Percentiles rank a stretch among this genome's conserved stretches.
phyloP scores from a whole-genome alignment of 2,888 invertebrate species.

The Chrysolina oricalcia region DNA sequence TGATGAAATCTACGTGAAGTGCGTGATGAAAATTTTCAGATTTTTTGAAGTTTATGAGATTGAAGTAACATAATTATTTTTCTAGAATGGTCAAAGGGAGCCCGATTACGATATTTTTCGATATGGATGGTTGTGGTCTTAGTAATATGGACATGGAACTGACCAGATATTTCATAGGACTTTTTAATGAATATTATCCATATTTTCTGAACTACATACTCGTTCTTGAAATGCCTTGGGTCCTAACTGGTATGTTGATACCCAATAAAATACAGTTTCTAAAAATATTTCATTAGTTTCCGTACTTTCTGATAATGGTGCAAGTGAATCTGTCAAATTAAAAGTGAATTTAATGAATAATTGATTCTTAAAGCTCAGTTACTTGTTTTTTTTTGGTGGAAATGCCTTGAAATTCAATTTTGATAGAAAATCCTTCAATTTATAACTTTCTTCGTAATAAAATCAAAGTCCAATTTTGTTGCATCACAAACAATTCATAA shows the following conservation, averaged over 20 bases:
- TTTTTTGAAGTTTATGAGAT: no score
- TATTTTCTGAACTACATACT: constrained; percentile 90
- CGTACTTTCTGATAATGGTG: not conserved
- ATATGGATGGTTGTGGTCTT: constrained; percentile 90
- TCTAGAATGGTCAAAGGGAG: constrained; percentile 82
- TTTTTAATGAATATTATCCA: constrained; percentile 93
- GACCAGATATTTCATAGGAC: constrained; percentile 87
- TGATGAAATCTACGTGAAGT: no score
- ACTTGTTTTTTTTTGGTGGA: no score
- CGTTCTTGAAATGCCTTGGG: constrained; percentile 96
- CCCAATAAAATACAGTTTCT: not conserved
- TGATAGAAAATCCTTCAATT: not conserved
- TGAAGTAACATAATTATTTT: constrained; percentile 48
- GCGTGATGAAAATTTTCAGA: not conserved
- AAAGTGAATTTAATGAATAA: no score
- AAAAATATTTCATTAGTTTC: not conserved
- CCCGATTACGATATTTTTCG: constrained; percentile 89
- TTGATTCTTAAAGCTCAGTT: no score
- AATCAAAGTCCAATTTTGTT: not conserved
- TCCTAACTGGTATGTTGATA: constrained; percentile 81
- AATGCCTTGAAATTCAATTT: not conserved
- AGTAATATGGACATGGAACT: constrained; percentile 94
- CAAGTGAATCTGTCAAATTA: no score
- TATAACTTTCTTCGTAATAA: not conserved
- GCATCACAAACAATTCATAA: not conserved